Base-by-base conservation (phyloP, 2,888 invertebrate genomes). In the Agrypnus murinus region DNA sequence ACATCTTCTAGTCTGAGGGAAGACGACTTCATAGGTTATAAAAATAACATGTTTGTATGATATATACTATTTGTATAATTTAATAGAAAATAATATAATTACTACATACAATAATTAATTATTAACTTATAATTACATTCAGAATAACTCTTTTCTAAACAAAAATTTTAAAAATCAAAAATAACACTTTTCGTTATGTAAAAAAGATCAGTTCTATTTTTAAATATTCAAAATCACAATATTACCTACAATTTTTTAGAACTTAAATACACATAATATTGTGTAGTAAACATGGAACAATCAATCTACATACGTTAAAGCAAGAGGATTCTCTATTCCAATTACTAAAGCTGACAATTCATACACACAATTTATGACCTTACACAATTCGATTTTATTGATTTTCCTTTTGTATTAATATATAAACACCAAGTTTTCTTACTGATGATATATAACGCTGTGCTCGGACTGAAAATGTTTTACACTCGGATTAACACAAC, bases 181-280 rank as follows among this genome's bases (percentile, higher is more conserved):
- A 32, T 59, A 66, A 59, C 57, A 57, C n/a, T 32, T 50, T 46
- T 48, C 36, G 19, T 62, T 34, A 50, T 31, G 63, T 69, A 59
- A 64, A 69, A 58, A 69, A 65, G 48, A 65, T 69, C 65, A 58
- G 59, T 64, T 58, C 64, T 57, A 64, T 65, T 38, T 25, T 59
- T 25, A 46, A 38, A 48, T 36, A 45, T 43, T 55, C 48, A 31
- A 69, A 69, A 69, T 65, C 46, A 50, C 64, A 64, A 69, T 64
- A 65, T 64, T 65, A 65, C 59, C 43, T 69, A 57, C 38, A 59
- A 5, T 25, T 53, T 43, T 45, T 17, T 53, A 19, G 55, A 69
- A 63, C 25, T 14, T 58, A 59, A 48, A 69, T 65, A 64, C 69
- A 65, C 53, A 53, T 59, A 40, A 45, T 60, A 62, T 60, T 55